Base-by-base conservation (phyloP, 2,888 invertebrate genomes). In the Halocaridina rubra region DNA sequence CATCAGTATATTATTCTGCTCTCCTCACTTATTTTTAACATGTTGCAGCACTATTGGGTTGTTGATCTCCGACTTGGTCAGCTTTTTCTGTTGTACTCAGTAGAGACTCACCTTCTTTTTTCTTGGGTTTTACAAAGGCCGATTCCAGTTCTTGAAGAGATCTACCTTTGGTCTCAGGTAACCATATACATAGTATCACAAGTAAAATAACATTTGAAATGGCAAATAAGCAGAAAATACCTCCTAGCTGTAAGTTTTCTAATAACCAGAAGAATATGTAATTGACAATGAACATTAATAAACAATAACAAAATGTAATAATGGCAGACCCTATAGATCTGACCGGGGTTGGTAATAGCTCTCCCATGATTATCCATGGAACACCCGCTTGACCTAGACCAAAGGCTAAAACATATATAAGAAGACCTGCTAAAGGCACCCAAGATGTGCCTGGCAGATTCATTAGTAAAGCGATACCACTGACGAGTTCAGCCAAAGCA, bases 351-450 rank as follows among this genome's bases (percentile, higher is more conserved):
- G 88, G 88, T 10, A 88, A 61, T 30, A 88, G 72, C 33, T 88
- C 88, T 0, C 86, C 88, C 30, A 88, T 22, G 16, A 80, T 27
- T 46, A 79, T 64, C 86, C 86, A 84, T 7, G 85, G 86, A 7
- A 85, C 69, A 7, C 88, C 86, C 1, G 67, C 82, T 13, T 80
- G 72, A 7, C 88, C 88, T 29, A 86, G 53, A 71, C 88, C 72
- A 81, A 72, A 81, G 61, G 84, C 57, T 57, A 88, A 46, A 59
- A 82, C 69, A 30, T 74, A 85, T 16, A 81, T 33, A n/a, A 79
- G 53, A 22, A 90, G 86, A 7, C 90, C 88, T 19, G 88, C 86
- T 80, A 89, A 90, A 5, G 90, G 90, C 1, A 90, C 86, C 90
- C 90, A 90, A 1, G 90, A 88, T 22, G 87, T 85, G 3, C 33